Base-by-base conservation (phyloP, 23 tunicate genomes). In the Halocynthia roretzi region DNA sequence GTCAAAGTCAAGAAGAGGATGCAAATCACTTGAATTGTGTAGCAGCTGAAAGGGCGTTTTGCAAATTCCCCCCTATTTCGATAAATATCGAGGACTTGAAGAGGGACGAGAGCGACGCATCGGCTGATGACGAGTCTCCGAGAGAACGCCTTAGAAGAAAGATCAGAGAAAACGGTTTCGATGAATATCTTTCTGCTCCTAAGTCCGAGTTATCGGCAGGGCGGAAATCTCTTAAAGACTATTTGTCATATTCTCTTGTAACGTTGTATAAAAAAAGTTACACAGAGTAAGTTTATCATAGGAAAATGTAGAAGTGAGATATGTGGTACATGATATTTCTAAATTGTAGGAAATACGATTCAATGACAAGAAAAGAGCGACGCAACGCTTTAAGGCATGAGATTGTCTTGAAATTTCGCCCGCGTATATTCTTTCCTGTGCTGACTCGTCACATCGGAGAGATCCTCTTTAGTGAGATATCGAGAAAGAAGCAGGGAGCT, bases 81-180 rank as follows among this genome's bases (percentile, higher is more conserved):
- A 31, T 31, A 31, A 31, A 31, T 31, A 31, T 31, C 44, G 44
- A 31, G 44, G 44, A 31, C 4, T 31, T 31, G 44, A 31, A 31
- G 4, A 31, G 44, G 44, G 44, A 18, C 5, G 12, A 21, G 71
- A 11, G 23, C 71, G 71, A n/a, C 48, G 78, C 8, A 15, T 8
- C 8, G 5, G 65, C 55, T 11, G 49, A 21, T 54, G 49, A 50
- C 48, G 62, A 74, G 17, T 74, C 78, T 0, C 78, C 78, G n/a
- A 5, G 78, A 20, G 78, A 52, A 56, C 55, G 62, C 20, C 56
- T 74, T 19, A 15, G 20, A 15, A 19, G 62, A 74, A 74, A 54
- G 56, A 74, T 54, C 40, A 52, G 10, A 14, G 78, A 74, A 18
- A 22, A 74, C 68, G 78, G 78, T 8, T 74, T 74, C 22, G 62